Evolutionary conservation across 1,140 invertebrate genomes (phyloP).

Genomic region (Drosophila melanica): DNA sequence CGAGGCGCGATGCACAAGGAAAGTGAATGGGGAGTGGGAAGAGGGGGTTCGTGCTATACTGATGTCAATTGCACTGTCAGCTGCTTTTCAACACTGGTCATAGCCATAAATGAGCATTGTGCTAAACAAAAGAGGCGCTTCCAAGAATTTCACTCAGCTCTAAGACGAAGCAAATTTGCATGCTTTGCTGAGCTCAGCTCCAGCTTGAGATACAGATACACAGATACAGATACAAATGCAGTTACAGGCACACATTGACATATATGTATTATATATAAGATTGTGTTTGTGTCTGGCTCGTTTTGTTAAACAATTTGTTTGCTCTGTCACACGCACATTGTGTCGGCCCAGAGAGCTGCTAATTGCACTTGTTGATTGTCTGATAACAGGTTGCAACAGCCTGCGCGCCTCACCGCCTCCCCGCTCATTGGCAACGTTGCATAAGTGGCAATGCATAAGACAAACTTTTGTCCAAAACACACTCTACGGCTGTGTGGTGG

Average conservation of each 20-base stretch:
- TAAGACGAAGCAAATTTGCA: conserved; percentile 26
- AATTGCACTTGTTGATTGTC: conserved; percentile 79
- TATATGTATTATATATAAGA: conserved; percentile 37
- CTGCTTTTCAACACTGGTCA: conserved; percentile 24
- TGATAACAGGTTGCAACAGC: conserved; percentile 68
- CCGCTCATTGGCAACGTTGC: conserved; percentile 39
- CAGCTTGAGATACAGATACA: conserved; percentile 3
- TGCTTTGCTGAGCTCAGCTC: conserved; percentile 25
- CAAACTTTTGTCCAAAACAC: conserved; percentile 60
- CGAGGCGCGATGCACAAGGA: conserved; percentile 25
- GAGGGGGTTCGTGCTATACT: neutral
- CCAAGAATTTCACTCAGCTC: conserved; percentile 24
- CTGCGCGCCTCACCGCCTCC: neutral
- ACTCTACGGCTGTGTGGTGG: conserved; percentile 22
- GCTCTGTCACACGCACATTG: conserved; percentile 79
- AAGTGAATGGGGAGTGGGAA: neutral
- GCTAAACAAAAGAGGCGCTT: conserved; percentile 34
- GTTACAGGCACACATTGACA: conserved; percentile 22
- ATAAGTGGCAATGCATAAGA: conserved; percentile 72
- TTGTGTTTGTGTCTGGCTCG: conserved; percentile 45
- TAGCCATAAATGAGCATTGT: conserved; percentile 29
- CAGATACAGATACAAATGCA: conserved; percentile 13
- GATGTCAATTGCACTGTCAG: conserved; percentile 34
- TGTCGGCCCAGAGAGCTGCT: conserved; percentile 63
- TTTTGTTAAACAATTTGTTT: conserved; percentile 72